Evolutionary conservation across 1,140 invertebrate species (phyloP).

Genomic region (Adelges cooleyi): DNA sequence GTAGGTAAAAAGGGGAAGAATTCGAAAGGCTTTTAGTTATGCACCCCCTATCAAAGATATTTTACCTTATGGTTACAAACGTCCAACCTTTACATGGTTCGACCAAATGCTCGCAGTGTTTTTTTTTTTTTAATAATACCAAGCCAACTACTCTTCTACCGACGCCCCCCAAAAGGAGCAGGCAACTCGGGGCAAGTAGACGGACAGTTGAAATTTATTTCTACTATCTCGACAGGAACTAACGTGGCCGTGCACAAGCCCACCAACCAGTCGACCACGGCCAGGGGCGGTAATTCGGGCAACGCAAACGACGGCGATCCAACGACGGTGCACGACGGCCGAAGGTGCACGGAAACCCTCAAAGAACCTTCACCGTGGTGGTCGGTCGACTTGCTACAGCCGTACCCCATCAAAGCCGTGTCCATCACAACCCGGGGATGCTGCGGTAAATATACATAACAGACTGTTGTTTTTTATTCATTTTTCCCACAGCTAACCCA

Average conservation of each 20-base stretch:
- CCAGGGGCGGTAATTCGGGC: constrained; percentile 61
- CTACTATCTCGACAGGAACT: constrained; percentile 45
- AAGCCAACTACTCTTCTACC: not conserved
- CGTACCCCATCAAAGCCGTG: constrained; percentile 72
- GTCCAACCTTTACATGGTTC: not conserved
- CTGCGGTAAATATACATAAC: constrained; percentile 48
- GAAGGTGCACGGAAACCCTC: constrained; percentile 76
- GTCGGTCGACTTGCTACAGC: constrained; percentile 71
- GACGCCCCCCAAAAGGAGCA: no score
- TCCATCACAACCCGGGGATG: constrained; percentile 74
- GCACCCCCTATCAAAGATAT: no score
- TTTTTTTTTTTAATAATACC: not conserved
- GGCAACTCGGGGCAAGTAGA: no score
- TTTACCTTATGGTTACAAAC: no score
- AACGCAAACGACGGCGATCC: constrained; percentile 78
- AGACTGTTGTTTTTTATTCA: not conserved
- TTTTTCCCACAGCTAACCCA: no score
- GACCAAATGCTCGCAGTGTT: not conserved
- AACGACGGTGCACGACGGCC: constrained; percentile 71
- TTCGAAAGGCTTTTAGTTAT: no score
- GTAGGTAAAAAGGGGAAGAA: no score
- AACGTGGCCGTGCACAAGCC: constrained; percentile 79
- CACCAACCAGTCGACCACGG: constrained; percentile 77
- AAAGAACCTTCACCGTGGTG: constrained; percentile 82
- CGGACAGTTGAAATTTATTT: no score